Percentiles rank a stretch among this genome's conserved stretches.
These are phyloP conservation scores for Vesta saturnalis DNA, from an alignment of 2,888 invertebrate species.

Conservation along the genomic window DNA sequence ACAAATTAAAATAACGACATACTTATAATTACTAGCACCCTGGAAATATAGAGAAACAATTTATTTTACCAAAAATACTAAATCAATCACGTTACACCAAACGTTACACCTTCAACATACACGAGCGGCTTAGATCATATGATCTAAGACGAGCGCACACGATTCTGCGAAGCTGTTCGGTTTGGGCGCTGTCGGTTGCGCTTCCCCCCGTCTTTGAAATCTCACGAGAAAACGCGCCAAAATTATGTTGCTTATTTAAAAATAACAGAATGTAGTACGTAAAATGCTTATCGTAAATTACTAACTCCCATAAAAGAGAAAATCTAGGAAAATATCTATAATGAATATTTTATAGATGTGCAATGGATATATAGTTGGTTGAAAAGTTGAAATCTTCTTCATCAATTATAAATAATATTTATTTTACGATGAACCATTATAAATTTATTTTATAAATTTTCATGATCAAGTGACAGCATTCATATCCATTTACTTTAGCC, in stretches of 20 bases:
- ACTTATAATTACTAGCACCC: not conserved
- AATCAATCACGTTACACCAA: not conserved
- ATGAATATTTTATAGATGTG: too few species aligned
- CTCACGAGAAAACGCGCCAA: not conserved
- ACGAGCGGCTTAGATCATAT: not conserved
- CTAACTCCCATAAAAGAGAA: too few species aligned
- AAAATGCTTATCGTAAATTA: not conserved
- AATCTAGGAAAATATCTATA: too few species aligned
- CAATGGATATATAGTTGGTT: too few species aligned
- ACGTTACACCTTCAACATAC: too few species aligned
- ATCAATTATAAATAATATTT: too few species aligned
- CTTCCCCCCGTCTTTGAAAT: not conserved
- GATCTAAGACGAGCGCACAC: not conserved
- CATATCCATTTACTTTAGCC: not conserved
- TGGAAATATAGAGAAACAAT: not conserved
- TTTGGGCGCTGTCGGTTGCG: not conserved
- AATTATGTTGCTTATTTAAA: not conserved
- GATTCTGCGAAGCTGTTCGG: not conserved
- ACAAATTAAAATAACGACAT: not conserved
- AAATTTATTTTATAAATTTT: not conserved
- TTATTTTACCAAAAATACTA: not conserved
- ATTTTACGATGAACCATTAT: too few species aligned
- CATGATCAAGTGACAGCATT: not conserved
- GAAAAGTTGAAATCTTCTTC: too few species aligned
- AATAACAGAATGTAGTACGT: conserved; percentile 2